Base-by-base conservation (phyloP, 2,797 vertebrate genomes). In the Psittacula echo region DNA sequence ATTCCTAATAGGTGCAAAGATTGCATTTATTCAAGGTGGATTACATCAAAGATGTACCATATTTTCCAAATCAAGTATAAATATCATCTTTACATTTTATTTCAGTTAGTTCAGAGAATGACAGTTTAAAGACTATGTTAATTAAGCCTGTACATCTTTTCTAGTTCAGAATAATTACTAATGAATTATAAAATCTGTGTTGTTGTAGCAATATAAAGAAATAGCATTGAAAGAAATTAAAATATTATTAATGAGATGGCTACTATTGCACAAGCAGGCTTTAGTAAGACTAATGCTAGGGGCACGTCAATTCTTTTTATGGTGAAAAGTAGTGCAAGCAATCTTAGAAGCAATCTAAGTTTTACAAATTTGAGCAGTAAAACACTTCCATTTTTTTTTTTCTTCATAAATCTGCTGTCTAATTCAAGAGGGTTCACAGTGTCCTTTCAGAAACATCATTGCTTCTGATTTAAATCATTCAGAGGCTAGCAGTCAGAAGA, bases 391-490 rank as follows among this genome's bases (percentile, higher is more conserved):
- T 78, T 68, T 70, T 5, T 3, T 30, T 30, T 53, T 54, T 54
- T 32, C 9, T 21, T 4, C 74, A 64, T 84, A 78, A 65, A 90
- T 89, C 67, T 93, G 12, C 32, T 86, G 37, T 77, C n/a, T 64
- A 82, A 72, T 91, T 88, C 64, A 92, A 70, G 85, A 82, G 48
- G 7, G 44, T 64, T 93, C 73, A 51, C 41, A 37, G 21, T 75
- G 65, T 78, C 67, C 67, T 83, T 95, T 88, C 74, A 94, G 85
- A 92, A 94, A 70, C 61, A 80, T 64, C 67, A 60, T 4, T 78
- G 37, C 39, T 90, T 85, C 85, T 72, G 37, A 11, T 53, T 82
- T 85, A 91, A 92, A 89, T 86, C 71, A 72, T 50, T 88, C 64
- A 90, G 50, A 82, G 75, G 17, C 47, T 76, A 62, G 42, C 50